Conservation (phyloP, 1,140 invertebrate genomes). For the Teleopsis dalmanni region DNA sequence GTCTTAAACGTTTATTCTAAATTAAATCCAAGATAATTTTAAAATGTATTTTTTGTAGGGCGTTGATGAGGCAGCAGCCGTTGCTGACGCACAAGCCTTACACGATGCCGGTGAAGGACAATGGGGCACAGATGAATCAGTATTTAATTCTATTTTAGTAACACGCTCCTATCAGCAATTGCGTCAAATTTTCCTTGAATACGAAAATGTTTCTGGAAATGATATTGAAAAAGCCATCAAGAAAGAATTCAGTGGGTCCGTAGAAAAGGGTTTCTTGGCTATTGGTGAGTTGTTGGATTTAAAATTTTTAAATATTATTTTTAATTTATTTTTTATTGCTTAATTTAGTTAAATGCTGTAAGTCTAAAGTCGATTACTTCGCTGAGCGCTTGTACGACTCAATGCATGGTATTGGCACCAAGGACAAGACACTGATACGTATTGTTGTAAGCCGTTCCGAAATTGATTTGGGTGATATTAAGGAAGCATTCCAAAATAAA, state of each 20-base stretch:
- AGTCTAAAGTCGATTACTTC: constrained; percentile 88
- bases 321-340: neutral
- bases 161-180: constrained; percentile 75
- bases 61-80: constrained; percentile 58
- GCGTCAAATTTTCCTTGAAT: constrained; percentile 72
- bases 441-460: constrained; percentile 86
- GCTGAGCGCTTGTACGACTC: constrained; percentile 82
- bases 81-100: constrained; percentile 63
- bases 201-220: constrained; percentile 65
- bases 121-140: constrained; percentile 81
- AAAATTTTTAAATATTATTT: neutral
- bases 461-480: constrained; percentile 86
- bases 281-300: constrained; percentile 58
- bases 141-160: constrained; percentile 74
- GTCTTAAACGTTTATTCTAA: constrained; percentile 8
- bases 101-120: constrained; percentile 67
- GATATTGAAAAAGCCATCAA: constrained; percentile 81
- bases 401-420: constrained; percentile 84
- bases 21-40: neutral
- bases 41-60: constrained; percentile 21
- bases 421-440: constrained; percentile 82
- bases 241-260: constrained; percentile 77
- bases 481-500: constrained; percentile 77
- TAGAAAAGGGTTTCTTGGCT: constrained; percentile 77
- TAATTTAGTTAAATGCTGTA: constrained; percentile 71